These are phyloP conservation scores for Alouatta palliata DNA, from an alignment of 2,113 vertebrate species.

Conservation along the genomic window DNA sequence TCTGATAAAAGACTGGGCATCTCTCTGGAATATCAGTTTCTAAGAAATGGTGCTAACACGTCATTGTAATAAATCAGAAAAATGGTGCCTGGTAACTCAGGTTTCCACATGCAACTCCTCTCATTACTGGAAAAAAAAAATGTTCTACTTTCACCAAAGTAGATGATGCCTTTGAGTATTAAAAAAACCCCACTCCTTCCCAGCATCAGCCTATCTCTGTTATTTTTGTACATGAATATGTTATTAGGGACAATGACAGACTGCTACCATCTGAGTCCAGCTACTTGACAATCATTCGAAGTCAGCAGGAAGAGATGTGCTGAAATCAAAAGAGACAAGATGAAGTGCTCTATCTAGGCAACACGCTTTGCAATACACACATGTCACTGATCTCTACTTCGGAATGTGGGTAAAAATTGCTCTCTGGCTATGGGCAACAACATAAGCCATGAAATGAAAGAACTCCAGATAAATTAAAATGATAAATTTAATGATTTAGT, in stretches of 20 bases:
- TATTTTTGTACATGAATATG: not conserved
- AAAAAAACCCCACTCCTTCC: not conserved
- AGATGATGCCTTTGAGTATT: not conserved
- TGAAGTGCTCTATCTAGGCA: not conserved
- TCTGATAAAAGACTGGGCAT: not conserved
- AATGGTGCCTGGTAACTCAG: not conserved
- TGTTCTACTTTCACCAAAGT: constrained; percentile 9
- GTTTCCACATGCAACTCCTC: not conserved
- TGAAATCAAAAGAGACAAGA: not conserved
- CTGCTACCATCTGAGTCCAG: not conserved
- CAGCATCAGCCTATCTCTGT: not conserved
- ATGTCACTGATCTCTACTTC: not conserved
- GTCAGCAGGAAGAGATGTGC: not conserved
- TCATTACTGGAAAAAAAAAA: not conserved
- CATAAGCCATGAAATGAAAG: not conserved
- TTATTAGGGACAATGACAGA: not conserved
- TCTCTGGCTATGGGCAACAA: not conserved
- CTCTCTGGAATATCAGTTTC: not conserved
- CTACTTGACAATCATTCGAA: not conserved
- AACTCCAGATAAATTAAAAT: not conserved
- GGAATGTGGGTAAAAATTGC: not conserved
- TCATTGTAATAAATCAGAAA: not conserved
- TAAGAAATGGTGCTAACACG: not conserved
- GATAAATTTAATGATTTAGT: not conserved
- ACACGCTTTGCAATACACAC: not conserved